Conservation (phyloP, 1,140 invertebrate genomes). For the Papilio polytes region DNA sequence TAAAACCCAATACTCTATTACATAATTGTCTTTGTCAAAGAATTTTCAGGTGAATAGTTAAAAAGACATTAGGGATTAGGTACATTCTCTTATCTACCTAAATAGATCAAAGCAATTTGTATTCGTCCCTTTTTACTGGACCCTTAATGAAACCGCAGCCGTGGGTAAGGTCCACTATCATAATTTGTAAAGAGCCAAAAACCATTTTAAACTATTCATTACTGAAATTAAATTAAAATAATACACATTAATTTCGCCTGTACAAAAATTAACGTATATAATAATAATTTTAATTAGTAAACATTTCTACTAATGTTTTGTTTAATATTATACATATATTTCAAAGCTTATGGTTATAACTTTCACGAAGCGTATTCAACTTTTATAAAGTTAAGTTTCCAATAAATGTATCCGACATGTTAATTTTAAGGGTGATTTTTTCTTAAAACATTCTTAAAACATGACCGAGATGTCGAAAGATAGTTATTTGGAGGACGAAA, state of each 20-base stretch:
- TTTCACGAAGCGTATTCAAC: too few relatives aligned
- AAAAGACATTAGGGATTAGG: constrained; percentile 9
- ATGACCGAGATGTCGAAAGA: too few relatives aligned
- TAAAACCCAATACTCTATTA: background rate
- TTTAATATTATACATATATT: too few relatives aligned
- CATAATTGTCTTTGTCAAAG: background rate
- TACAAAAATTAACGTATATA: too few relatives aligned
- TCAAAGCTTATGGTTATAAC: too few relatives aligned
- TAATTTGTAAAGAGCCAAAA: constrained; percentile 45
- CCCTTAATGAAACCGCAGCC: constrained; percentile 54
- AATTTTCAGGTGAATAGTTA: constrained; percentile 24
- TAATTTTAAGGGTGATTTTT: too few relatives aligned
- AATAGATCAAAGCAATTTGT: constrained; percentile 71
- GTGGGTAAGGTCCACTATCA: constrained; percentile 45
- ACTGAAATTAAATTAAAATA: background rate
- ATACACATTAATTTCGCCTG: background rate
- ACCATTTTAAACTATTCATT: constrained; percentile 24
- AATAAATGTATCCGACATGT: too few relatives aligned
- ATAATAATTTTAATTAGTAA: too few relatives aligned
- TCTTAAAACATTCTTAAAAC: too few relatives aligned
- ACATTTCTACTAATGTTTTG: too few relatives aligned
- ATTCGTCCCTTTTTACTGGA: constrained; percentile 57
- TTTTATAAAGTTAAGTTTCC: too few relatives aligned
- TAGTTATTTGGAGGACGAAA: too few relatives aligned
- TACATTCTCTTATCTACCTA: constrained; percentile 45